A percentile compares a stretch with the other conserved stretches of the same genome.
phyloP scores from a whole-genome alignment of 2,797 vertebrate genomes.

The Acanthornis magna region DNA sequence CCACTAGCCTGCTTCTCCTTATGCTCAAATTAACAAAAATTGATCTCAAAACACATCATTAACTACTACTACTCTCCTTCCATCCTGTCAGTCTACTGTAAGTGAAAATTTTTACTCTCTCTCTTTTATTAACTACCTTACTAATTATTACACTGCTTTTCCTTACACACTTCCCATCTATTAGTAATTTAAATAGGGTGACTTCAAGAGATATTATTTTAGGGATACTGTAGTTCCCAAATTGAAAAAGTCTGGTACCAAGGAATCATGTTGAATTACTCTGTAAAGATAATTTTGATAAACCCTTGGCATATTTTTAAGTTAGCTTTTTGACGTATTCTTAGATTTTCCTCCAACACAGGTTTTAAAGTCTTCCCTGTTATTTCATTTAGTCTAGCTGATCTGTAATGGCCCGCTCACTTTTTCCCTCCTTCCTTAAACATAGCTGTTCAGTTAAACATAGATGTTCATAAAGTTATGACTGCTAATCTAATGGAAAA shows the following conservation, averaged over 20 bases:
- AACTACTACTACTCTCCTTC: background rate
- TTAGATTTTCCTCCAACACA: background rate
- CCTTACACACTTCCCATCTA: background rate
- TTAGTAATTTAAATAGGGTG: background rate
- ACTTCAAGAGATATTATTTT: background rate
- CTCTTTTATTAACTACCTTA: background rate
- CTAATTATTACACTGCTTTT: background rate
- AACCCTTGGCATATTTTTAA: background rate
- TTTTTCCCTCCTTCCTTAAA: background rate
- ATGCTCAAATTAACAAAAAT: background rate
- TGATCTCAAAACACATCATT: background rate
- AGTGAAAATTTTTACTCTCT: background rate
- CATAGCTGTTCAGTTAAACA: background rate
- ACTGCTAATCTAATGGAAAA: background rate
- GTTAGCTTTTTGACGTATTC: background rate
- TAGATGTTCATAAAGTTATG: background rate
- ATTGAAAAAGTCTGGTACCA: background rate
- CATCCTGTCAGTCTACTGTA: background rate
- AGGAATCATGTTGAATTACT: background rate
- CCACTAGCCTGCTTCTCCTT: background rate
- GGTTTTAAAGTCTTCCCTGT: background rate
- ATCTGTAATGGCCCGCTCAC: background rate
- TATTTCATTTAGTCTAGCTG: background rate
- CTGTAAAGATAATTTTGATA: background rate
- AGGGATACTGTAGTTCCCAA: background rate